Base-by-base conservation (phyloP, 2,888 invertebrate species). In the Bombylius major region DNA sequence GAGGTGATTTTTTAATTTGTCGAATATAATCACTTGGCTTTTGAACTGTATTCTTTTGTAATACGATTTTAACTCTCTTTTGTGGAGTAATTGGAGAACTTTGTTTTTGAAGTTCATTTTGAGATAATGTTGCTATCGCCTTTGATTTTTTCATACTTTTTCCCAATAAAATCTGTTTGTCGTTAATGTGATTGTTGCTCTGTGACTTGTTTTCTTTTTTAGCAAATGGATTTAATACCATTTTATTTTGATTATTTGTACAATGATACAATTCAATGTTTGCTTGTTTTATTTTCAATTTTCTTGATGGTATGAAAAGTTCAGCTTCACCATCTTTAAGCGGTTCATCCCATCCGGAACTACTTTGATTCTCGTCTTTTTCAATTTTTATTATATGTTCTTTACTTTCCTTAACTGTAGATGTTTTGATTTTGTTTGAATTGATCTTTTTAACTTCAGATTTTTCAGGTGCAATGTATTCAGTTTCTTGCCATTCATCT, bases 21-120 rank as follows among this genome's bases (percentile, higher is more conserved):
- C 79, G 78, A 23, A 83, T 79, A 63, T 90, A 89, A 60, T 90
- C 89, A 4, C 82, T 76, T 0, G 86, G 79, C 36, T 82, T 83
- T 67, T 89, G 89, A 60, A 81, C 80, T 4, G 78, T 80, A 66
- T 89, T 89, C 59, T 81, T 78, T 61, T 83, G 82, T 0, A 87
- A 74, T 14, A 80, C 79, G 61, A 89, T 87, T 68, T 85, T 84
- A 0, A 91, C 89, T 59, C 81, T 82, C 64, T 88, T 89, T 58
- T 54, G 56, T 23, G 23, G 23, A 23, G 23, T 23, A 23, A 2
- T 23, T 23, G 23, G 23, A 23, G 23, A 32, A 56, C 53, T 55
- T 55, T 31, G n/a, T 47, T 3, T 54, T 44, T 8, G 11, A 23
- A 23, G 23, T 23, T 23, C 47, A 11, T 34, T 50, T 14, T 14